A percentile compares a stretch with the other conserved stretches of the same genome.
Evolutionary conservation across 2,113 vertebrate genomes (phyloP).

Genomic region (Clupea harengus): DNA sequence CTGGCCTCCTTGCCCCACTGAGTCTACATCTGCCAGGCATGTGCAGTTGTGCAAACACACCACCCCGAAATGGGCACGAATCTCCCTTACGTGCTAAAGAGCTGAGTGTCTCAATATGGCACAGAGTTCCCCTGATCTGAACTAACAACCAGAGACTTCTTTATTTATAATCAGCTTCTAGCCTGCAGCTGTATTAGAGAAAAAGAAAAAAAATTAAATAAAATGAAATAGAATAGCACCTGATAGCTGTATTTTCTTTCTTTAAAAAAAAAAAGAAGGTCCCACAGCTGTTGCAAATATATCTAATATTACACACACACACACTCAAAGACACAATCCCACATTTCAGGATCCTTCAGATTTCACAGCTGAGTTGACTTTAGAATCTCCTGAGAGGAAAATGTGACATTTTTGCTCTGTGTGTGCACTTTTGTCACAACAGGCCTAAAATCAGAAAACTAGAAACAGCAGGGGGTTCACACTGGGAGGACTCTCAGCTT

Average conservation of each 20-base stretch:
- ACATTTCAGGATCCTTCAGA: constrained; percentile 56
- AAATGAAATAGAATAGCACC: background rate
- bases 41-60: constrained; percentile 46
- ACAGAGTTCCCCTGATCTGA: background rate
- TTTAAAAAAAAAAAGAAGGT: constrained; percentile 48
- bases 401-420: constrained; percentile 71
- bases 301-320: constrained; percentile 58
- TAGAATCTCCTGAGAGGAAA: constrained; percentile 71
- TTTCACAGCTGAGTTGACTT: constrained; percentile 71
- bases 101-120: background rate
- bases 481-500: constrained; percentile 62
- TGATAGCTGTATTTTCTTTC: background rate
- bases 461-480: constrained; percentile 66
- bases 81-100: background rate
- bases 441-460: constrained; percentile 67
- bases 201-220: background rate
- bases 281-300: constrained; percentile 55
- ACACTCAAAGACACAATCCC: constrained; percentile 36
- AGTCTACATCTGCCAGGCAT: constrained; percentile 67
- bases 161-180: constrained; percentile 31
- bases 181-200: constrained; percentile 37
- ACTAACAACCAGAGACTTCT: background rate
- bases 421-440: constrained; percentile 72
- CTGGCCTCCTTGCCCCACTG: constrained; percentile 30
- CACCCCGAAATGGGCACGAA: background rate